These are phyloP conservation scores for Polydrusus cervinus DNA, from an alignment of 2,888 invertebrate genomes.

Conservation along the genomic window DNA sequence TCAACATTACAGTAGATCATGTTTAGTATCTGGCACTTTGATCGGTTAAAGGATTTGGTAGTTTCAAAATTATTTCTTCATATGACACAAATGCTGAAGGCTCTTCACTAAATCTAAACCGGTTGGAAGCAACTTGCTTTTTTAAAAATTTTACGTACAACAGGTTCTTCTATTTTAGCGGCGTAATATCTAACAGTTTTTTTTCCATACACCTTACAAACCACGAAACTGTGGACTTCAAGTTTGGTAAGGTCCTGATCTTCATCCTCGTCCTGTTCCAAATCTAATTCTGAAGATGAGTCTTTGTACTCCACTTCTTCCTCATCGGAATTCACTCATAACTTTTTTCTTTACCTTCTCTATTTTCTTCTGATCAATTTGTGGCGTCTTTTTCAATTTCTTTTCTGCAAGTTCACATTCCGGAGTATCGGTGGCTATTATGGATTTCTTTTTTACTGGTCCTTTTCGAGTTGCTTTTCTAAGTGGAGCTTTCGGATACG, in stretches of 20 bases:
- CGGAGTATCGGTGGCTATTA: slow-evolving; percentile 35
- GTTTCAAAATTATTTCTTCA: slow-evolving; percentile 35
- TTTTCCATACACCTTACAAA: slow-evolving; percentile 32
- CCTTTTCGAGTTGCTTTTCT: slow-evolving; percentile 24
- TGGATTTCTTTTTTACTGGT: slow-evolving; percentile 30
- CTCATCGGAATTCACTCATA: slow-evolving; percentile 31
- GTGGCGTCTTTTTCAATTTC: slow-evolving; percentile 28
- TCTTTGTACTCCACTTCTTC: slow-evolving; percentile 13
- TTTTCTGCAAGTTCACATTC: slow-evolving; percentile 35
- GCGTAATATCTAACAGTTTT: slow-evolving; percentile 33
- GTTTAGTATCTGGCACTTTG: slow-evolving; percentile 29
- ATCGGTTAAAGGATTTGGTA: slow-evolving; percentile 36
- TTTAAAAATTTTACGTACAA: slow-evolving; percentile 27
- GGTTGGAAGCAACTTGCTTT: slow-evolving; percentile 38
- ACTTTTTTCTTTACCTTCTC: slow-evolving; percentile 37
- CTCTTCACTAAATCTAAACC: slow-evolving; percentile 33
- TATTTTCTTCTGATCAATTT: slow-evolving; percentile 3
- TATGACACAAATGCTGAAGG: slow-evolving; percentile 38
- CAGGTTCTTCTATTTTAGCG: slow-evolving; percentile 27
- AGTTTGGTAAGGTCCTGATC: slow-evolving; percentile 28
- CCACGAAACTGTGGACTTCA: slow-evolving; percentile 11
- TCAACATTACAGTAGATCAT: slow-evolving; percentile 13
- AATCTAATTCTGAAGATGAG: slow-evolving; percentile 31
- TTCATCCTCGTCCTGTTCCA: slow-evolving; percentile 26
- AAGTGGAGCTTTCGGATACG: slow-evolving; percentile 7